Evolutionary conservation across 2,888 invertebrate species (phyloP).

Genomic region (Autographa gamma): DNA sequence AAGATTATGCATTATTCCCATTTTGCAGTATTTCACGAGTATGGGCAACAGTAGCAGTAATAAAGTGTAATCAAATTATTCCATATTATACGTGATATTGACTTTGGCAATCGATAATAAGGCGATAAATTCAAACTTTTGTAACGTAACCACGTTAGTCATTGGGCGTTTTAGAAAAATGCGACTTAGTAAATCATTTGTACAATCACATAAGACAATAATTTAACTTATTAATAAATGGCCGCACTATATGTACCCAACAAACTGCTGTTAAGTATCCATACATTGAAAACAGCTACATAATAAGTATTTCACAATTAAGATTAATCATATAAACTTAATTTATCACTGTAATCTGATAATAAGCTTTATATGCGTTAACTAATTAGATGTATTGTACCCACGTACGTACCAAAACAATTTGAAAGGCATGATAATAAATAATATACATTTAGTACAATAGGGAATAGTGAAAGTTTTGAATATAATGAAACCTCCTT

Average conservation of each 20-base stretch:
- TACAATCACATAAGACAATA: background rate
- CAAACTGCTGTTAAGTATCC: background rate
- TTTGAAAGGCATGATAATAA: background rate
- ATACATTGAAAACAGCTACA: background rate
- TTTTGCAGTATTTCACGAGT: too few species aligned
- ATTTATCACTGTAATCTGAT: constrained; percentile 1
- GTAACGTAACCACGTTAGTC: too few species aligned
- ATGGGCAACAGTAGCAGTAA: too few species aligned
- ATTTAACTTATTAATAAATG: too few species aligned
- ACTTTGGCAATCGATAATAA: too few species aligned
- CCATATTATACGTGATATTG: too few species aligned
- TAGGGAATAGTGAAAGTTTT: constrained; percentile 8
- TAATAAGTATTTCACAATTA: background rate
- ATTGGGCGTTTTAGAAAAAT: background rate
- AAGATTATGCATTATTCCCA: too few species aligned
- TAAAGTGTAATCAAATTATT: too few species aligned
- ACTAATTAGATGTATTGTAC: background rate
- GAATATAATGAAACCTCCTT: constrained; percentile 1
- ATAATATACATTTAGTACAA: constrained; percentile 5
- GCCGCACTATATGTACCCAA: too few species aligned
- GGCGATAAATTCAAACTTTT: too few species aligned
- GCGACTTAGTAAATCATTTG: background rate
- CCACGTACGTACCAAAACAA: background rate
- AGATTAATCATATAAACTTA: constrained; percentile 1
- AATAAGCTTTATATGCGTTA: background rate